Evolutionary conservation across 2,888 invertebrate species (phyloP).

Genomic region (Drosophila maculinotata): DNA sequence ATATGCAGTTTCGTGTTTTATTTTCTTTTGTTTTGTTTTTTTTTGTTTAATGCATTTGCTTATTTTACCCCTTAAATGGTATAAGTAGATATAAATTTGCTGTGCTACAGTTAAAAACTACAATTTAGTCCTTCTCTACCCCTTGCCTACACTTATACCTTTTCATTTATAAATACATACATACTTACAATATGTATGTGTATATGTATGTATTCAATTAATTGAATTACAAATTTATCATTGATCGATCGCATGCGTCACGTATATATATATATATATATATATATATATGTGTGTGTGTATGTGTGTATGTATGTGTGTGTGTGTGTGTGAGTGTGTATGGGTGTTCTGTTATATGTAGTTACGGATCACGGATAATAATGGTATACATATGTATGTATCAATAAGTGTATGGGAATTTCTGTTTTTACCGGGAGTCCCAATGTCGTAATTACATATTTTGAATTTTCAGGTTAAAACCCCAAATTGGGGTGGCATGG

Average conservation of each 20-base stretch:
- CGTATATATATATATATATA: background rate
- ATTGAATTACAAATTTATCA: constrained; percentile 12
- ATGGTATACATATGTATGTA: background rate
- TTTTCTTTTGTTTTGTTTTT: constrained; percentile 25
- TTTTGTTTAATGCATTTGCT: constrained; percentile 41
- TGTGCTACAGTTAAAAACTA: constrained; percentile 71
- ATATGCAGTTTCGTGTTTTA: constrained; percentile 30
- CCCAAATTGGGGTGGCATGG: too few species aligned
- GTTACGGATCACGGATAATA: background rate
- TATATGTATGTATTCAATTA: constrained; percentile 12
- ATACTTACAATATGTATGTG: constrained; percentile 5
- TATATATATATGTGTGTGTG: background rate
- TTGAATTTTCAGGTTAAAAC: too few species aligned
- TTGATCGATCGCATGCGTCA: constrained; percentile 21
- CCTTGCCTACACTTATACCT: constrained; percentile 16
- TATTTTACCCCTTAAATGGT: constrained; percentile 59
- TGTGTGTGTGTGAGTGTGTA: background rate
- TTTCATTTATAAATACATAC: constrained; percentile 11
- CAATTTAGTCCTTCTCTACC: constrained; percentile 44
- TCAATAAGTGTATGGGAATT: background rate
- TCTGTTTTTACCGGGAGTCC: background rate
- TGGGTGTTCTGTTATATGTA: background rate
- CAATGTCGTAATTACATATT: too few species aligned
- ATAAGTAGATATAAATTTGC: constrained; percentile 66
- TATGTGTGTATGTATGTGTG: background rate